These are phyloP conservation scores for Daphoenositta chrysoptera DNA, from an alignment of 2,113 vertebrate genomes.

Conservation along the genomic window DNA sequence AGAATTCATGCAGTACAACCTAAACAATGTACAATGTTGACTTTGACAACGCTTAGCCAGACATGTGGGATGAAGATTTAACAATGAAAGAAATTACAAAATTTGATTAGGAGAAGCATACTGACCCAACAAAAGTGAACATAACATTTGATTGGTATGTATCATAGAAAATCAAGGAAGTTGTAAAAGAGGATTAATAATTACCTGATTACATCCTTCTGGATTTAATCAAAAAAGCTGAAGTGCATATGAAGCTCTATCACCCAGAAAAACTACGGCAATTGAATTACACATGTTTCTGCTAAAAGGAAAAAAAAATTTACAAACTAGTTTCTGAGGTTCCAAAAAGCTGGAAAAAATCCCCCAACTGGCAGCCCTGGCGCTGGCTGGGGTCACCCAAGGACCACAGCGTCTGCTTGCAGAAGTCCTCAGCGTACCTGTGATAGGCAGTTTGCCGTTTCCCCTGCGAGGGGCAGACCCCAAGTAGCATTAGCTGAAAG, in stretches of 20 bases:
- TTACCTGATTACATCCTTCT: background rate
- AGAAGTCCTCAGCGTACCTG: too few relatives aligned
- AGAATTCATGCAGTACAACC: background rate
- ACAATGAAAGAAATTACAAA: background rate
- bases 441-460: too few relatives aligned
- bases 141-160: background rate
- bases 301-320: background rate
- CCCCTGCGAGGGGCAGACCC: too few relatives aligned
- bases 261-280: background rate
- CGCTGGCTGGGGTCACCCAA: too few relatives aligned
- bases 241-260: background rate
- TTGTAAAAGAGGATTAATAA: background rate
- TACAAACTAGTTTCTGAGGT: background rate
- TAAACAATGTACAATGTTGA: background rate
- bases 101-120: background rate
- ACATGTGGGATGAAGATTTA: background rate
- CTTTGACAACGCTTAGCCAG: background rate
- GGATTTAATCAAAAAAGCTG: background rate
- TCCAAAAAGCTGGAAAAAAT: background rate
- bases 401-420: too few relatives aligned
- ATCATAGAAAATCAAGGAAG: background rate
- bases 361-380: fast-evolving
- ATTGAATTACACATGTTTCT: background rate
- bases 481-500: too few relatives aligned
- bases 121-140: background rate